Evolutionary conservation across 2,797 vertebrate species (phyloP).

Genomic region (Adrianichthys oophorus): DNA sequence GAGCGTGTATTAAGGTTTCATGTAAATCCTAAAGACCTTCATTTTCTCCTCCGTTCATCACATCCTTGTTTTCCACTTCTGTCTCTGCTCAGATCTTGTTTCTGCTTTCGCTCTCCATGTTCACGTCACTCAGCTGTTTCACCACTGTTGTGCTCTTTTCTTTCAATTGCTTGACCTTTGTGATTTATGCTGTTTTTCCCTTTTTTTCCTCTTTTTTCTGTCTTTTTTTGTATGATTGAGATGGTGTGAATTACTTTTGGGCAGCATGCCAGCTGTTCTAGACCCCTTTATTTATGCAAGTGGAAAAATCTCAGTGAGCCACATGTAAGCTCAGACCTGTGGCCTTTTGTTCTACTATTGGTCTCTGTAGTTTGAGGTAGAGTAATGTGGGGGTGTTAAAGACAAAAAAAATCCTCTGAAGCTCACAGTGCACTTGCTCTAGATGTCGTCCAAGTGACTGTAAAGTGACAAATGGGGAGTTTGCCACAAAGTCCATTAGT

Average conservation of each 20-base stretch:
- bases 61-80: constrained; percentile 8
- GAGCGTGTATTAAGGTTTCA: constrained; percentile 19
- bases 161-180: constrained; percentile 42
- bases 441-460: constrained; percentile 34
- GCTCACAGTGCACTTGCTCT: constrained; percentile 31
- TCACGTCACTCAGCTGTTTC: constrained; percentile 51
- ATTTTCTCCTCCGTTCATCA: constrained; percentile 15
- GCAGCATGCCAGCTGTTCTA: constrained; percentile 58
- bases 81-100: constrained; percentile 16
- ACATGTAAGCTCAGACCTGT: constrained; percentile 42
- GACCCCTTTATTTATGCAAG: constrained; percentile 69
- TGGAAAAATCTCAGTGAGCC: constrained; percentile 68
- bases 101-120: constrained; percentile 5
- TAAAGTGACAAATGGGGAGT: constrained; percentile 31
- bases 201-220: constrained; percentile 8
- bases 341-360: constrained; percentile 59
- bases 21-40: constrained; percentile 19
- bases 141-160: constrained; percentile 27
- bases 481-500: constrained; percentile 28
- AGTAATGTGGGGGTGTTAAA: not conserved
- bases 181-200: constrained; percentile 47
- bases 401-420: constrained; percentile 30
- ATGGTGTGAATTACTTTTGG: constrained; percentile 49
- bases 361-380: constrained; percentile 21
- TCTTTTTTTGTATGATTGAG: constrained; percentile 34